Evolutionary conservation across 2,888 invertebrate genomes (phyloP).

Genomic region (Galerucella nymphaeae): DNA sequence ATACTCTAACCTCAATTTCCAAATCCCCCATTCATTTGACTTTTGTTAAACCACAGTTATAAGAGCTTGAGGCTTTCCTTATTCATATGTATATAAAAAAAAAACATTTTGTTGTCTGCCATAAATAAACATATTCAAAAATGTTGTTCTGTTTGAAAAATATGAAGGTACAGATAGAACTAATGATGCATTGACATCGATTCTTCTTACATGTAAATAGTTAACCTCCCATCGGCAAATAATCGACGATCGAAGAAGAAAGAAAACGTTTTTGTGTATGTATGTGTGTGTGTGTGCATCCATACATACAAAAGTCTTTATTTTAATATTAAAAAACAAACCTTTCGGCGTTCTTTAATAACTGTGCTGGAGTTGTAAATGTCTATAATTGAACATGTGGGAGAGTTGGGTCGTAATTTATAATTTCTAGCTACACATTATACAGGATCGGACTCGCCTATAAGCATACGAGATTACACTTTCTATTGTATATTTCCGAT

Average conservation of each 20-base stretch:
- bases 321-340: constrained; percentile 32
- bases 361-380: constrained; percentile 46
- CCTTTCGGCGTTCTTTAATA: constrained; percentile 38
- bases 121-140: not conserved
- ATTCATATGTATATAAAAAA: no score
- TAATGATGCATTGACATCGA: constrained; percentile 14
- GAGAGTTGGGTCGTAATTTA: constrained; percentile 49
- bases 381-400: constrained; percentile 52
- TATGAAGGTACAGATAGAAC: not conserved
- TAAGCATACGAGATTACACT: not conserved
- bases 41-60: no score
- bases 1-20: no score
- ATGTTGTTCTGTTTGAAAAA: not conserved
- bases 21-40: no score
- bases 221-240: constrained; percentile 20
- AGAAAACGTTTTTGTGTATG: not conserved
- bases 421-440: constrained; percentile 49
- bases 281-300: not conserved
- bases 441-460: constrained; percentile 1
- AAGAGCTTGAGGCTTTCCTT: no score
- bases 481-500: no score
- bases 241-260: constrained; percentile 26
- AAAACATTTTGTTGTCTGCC: not conserved
- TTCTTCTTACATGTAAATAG: constrained; percentile 21
- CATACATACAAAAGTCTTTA: constrained; percentile 17